Percentiles rank a stretch among this genome's conserved stretches.
Evolutionary conservation across 2,797 vertebrate genomes (phyloP).

Genomic region (Tachyglossus aculeatus): DNA sequence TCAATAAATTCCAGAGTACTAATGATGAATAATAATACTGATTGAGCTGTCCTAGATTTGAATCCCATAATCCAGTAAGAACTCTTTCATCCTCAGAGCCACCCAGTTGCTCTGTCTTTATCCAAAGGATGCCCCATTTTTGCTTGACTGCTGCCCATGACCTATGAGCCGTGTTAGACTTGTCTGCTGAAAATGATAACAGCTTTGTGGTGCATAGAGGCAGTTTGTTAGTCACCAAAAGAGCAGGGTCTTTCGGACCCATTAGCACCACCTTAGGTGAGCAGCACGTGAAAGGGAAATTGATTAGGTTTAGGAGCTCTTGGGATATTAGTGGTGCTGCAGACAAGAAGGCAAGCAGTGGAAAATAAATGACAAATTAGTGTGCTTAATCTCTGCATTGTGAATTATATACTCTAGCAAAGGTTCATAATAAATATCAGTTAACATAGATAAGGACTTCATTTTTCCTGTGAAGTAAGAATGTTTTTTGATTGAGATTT

Average conservation of each 20-base stretch:
- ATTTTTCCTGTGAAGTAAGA: neutral
- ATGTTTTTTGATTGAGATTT: no score
- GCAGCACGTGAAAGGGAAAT: constrained; percentile 55
- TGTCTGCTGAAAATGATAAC: neutral
- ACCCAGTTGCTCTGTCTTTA: neutral
- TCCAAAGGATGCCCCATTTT: neutral
- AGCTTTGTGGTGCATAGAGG: neutral
- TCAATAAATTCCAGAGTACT: no score
- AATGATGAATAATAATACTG: no score
- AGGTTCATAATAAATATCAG: constrained; percentile 30
- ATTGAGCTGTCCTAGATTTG: no score
- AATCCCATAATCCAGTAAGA: neutral
- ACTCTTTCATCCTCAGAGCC: neutral
- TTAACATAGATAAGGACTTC: constrained; percentile 5
- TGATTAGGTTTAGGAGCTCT: constrained; percentile 63
- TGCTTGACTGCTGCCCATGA: neutral
- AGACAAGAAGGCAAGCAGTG: constrained; percentile 53
- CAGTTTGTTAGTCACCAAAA: neutral
- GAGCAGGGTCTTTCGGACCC: constrained; percentile 60
- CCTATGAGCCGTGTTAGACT: neutral
- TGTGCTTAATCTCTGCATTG: constrained; percentile 46
- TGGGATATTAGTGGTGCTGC: constrained; percentile 54
- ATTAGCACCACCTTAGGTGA: constrained; percentile 43
- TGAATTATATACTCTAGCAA: constrained; percentile 30
- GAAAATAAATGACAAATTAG: constrained; percentile 63